Evolutionary conservation across 2,888 invertebrate genomes (phyloP), one percentile per base, ranked within the genome.

Genomic region (Rhogogaster chlorosoma): DNA sequence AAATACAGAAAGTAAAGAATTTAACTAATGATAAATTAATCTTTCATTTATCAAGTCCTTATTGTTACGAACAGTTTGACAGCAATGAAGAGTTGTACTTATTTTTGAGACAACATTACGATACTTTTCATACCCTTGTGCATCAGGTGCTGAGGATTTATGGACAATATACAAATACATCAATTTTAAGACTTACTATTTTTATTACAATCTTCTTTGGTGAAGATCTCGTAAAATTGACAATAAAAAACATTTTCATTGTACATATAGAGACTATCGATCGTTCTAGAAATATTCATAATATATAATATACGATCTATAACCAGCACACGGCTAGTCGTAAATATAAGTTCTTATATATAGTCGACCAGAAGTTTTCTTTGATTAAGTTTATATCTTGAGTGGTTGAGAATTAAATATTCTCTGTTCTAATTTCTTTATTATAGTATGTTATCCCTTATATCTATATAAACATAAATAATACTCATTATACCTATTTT

Each of bases 281-380:
- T 53, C 6, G n/a, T n/a, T 49, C n/a, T 53, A 1, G 2, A n/a
- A 53, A 53, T 53, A 53, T 53, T 53, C 6, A n/a, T 53, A n/a
- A 53, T 53, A 53, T 53, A 22, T 10, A 7, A 61, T 61, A 26
- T 61, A 4, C 61, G 26, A 22, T 61, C 22, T 26, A 61, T 5
- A 61, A 61, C 12, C 61, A 10, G 26, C 12, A 61, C 12, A 61
- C 4, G 6, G 12, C 32, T 7, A 67, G 32, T 32, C 67, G 18
- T 67, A 32, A 67, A 32, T 7, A 18, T 18, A 67, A 32, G 32
- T 22, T 38, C 22, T 38, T 42, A 73, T 42, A 73, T 42, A 22
- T 73, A 42, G 12, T 73, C n/a, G 71, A 73, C 71, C 71, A 73
- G 71, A 73, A 73, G 22, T 73, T 73, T 42, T 73, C 71, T 73